These are phyloP conservation scores for Camelus dromedarius DNA, from an alignment of 2,113 vertebrate genomes.

Conservation along the genomic window DNA sequence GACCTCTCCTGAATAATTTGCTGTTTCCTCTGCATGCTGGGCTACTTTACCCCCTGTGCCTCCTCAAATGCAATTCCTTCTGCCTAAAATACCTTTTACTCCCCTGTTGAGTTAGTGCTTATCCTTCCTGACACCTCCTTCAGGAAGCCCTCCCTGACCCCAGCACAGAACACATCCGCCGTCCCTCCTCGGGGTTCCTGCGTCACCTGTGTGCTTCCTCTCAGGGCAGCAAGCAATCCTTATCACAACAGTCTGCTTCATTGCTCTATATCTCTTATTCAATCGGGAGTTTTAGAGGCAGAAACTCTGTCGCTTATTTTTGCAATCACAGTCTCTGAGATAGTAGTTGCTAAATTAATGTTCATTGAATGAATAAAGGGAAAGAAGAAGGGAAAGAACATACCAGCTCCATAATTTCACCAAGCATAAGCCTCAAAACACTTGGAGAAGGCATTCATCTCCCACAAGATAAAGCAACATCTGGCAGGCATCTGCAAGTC, in stretches of 20 bases:
- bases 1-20: neutral
- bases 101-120: neutral
- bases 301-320: neutral
- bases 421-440: neutral
- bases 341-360: conserved; percentile 55
- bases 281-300: neutral
- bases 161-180: neutral
- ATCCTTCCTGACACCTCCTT: neutral
- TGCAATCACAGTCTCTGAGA: neutral
- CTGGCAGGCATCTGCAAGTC: conserved; percentile 50
- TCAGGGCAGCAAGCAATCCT: neutral
- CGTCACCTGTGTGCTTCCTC: neutral
- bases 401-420: conserved; percentile 1
- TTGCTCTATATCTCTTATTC: neutral
- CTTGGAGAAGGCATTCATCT: neutral
- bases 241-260: neutral
- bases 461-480: conserved; percentile 40
- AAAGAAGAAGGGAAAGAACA: neutral
- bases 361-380: neutral
- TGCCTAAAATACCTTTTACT: neutral
- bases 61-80: neutral
- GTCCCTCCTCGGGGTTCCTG: neutral
- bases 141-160: neutral
- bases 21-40: neutral
- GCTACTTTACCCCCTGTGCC: no score